These are phyloP conservation scores for Mola mola DNA, from an alignment of 2,113 vertebrate species.

Conservation along the genomic window DNA sequence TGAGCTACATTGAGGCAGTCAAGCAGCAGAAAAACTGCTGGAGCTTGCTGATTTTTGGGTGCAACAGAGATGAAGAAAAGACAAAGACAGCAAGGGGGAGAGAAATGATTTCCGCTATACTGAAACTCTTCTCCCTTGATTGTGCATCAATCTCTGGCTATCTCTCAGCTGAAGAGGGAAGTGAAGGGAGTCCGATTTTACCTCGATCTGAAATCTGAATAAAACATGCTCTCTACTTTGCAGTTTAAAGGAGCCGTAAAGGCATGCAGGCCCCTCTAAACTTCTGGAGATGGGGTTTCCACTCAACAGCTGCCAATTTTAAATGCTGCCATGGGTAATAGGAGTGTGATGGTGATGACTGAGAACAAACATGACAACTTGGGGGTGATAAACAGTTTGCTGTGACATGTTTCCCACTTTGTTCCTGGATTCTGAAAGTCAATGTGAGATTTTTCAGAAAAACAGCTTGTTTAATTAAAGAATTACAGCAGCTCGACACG, in stretches of 20 bases:
- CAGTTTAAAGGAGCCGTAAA: constrained; percentile 60
- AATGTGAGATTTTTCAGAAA: not conserved
- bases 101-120: constrained; percentile 61
- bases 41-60: constrained; percentile 35
- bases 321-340: constrained; percentile 26
- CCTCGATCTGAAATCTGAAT: constrained; percentile 72
- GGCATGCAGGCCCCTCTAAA: constrained; percentile 42
- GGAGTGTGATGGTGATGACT: constrained; percentile 31
- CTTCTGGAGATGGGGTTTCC: constrained; percentile 31
- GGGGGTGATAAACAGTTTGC: constrained; percentile 7
- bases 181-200: constrained; percentile 62
- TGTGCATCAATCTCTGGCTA: constrained; percentile 74
- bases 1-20: constrained; percentile 12
- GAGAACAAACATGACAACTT: constrained; percentile 20
- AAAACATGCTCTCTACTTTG: constrained; percentile 69
- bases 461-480: not conserved
- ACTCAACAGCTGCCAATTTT: constrained; percentile 48
- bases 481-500: not conserved
- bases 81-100: constrained; percentile 7
- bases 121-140: constrained; percentile 62
- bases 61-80: constrained; percentile 23
- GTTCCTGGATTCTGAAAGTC: constrained; percentile 6
- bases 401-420: not conserved
- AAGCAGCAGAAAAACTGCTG: constrained; percentile 18
- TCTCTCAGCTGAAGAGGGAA: constrained; percentile 71